Conservation (phyloP, 2,113 vertebrate genomes). For the Galbula dea region DNA sequence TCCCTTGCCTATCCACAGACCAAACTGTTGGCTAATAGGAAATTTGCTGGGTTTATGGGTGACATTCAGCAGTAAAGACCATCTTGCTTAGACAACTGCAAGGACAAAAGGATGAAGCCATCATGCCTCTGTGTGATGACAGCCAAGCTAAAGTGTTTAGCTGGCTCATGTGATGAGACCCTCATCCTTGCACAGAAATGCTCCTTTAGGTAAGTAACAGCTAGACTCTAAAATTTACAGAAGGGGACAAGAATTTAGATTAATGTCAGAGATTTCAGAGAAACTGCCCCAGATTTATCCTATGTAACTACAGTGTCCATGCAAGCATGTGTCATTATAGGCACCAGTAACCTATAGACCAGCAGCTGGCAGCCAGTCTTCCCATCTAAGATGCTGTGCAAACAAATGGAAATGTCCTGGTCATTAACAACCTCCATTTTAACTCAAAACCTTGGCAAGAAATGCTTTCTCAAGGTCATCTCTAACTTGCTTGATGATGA, state of each 20-base stretch:
- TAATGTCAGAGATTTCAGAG: neutral
- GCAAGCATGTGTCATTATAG: neutral
- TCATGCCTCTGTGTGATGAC: neutral
- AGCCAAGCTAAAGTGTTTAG: neutral
- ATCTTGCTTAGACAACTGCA: neutral
- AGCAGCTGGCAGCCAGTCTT: neutral
- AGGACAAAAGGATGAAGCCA: neutral
- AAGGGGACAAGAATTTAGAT: neutral
- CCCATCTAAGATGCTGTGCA: rapidly evolving
- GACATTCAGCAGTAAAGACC: neutral
- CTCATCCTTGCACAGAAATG: neutral
- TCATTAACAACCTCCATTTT: neutral
- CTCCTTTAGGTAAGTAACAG: neutral
- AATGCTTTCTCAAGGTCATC: neutral
- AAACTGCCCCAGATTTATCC: neutral
- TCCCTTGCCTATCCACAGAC: neutral
- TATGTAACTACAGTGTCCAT: rapidly evolving
- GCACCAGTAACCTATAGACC: neutral
- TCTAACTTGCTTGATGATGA: neutral
- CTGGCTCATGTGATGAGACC: neutral
- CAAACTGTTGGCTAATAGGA: neutral
- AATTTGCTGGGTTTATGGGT: neutral
- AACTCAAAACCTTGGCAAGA: neutral
- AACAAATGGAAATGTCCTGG: neutral
- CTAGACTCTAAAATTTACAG: too few relatives aligned